Evolutionary conservation across 2,888 invertebrate genomes (phyloP).

Genomic region (Eumacrocentrus americanus): DNA sequence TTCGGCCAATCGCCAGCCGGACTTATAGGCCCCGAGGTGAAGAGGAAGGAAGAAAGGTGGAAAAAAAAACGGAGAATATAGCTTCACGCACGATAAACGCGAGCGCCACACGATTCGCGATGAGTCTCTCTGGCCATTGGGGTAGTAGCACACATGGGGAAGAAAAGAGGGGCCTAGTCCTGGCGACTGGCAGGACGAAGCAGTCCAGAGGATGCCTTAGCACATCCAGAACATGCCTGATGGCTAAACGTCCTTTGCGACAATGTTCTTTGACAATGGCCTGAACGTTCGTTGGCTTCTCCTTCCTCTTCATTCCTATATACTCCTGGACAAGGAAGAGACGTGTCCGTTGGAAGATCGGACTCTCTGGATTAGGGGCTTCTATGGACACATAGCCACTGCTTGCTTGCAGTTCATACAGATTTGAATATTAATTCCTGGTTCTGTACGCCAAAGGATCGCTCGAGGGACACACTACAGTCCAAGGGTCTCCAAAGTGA

Average conservation of each 20-base stretch:
- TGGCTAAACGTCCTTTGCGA: too few relatives aligned
- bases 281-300: too few relatives aligned
- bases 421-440: slow-evolving; percentile 59
- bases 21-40: not conserved
- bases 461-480: slow-evolving; percentile 43
- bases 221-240: too few relatives aligned
- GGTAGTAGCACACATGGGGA: slow-evolving; percentile 11
- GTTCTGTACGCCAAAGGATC: slow-evolving; percentile 35
- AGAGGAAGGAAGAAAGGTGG: slow-evolving; percentile 5
- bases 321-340: too few relatives aligned
- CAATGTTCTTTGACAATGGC: too few relatives aligned
- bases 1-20: slow-evolving; percentile 13
- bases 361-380: slow-evolving; percentile 23
- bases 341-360: slow-evolving; percentile 27
- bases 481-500: slow-evolving; percentile 31
- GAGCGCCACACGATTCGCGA: slow-evolving; percentile 19
- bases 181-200: too few relatives aligned
- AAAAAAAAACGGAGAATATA: slow-evolving; percentile 27
- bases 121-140: slow-evolving; percentile 22
- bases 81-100: slow-evolving; percentile 42
- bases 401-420: slow-evolving; percentile 43
- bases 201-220: too few relatives aligned
- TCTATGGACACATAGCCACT: slow-evolving; percentile 17
- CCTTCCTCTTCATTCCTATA: too few relatives aligned
- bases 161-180: not conserved